Conservation (phyloP, 2,888 invertebrate genomes). For the Xanthia togata region DNA sequence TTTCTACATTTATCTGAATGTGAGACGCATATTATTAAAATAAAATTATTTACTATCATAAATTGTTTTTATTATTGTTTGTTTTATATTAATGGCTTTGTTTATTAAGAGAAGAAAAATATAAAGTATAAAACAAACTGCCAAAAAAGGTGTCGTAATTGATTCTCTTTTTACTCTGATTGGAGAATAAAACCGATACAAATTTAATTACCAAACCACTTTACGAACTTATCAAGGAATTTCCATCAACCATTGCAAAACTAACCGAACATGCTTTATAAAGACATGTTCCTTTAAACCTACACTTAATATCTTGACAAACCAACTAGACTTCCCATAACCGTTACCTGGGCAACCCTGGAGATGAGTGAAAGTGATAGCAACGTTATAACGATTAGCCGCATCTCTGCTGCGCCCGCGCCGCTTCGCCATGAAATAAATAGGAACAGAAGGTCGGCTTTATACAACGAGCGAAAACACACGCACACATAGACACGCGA, state of each 20-base stretch:
- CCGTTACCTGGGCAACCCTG: constrained; percentile 61
- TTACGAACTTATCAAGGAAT: no score
- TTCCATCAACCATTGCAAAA: background rate
- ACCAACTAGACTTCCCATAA: background rate
- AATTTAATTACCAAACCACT: no score
- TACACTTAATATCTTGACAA: background rate
- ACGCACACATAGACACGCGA: background rate
- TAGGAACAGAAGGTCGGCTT: constrained; percentile 2
- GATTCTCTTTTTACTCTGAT: background rate
- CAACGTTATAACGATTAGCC: constrained; percentile 72
- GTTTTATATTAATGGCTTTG: no score
- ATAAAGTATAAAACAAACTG: no score
- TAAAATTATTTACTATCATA: background rate
- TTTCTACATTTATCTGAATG: no score
- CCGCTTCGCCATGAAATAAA: constrained; percentile 1
- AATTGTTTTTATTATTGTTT: background rate
- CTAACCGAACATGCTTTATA: background rate
- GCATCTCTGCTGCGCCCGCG: constrained; percentile 67
- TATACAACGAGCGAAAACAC: background rate
- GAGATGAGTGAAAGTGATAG: constrained; percentile 76
- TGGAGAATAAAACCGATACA: background rate
- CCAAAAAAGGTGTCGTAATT: background rate
- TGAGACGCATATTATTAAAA: no score
- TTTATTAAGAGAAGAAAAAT: no score
- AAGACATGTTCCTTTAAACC: background rate